Conservation (phyloP, 2,113 vertebrate species). For the Petromus typicus region DNA sequence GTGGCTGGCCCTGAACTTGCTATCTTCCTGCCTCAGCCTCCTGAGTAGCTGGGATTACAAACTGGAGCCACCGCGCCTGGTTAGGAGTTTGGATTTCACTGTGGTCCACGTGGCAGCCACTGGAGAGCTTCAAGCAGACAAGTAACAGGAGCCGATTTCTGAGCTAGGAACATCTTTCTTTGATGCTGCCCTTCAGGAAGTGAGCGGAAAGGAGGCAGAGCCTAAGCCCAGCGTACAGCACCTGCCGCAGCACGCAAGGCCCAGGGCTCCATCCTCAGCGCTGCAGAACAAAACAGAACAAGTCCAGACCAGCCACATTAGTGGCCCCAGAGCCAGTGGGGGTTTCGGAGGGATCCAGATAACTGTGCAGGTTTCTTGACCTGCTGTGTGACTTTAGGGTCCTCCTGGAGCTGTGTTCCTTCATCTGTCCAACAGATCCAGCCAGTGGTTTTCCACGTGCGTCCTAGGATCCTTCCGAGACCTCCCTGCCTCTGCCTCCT, state of each 20-base stretch:
- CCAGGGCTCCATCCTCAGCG: background rate
- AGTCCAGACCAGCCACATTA: background rate
- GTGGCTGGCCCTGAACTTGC: background rate
- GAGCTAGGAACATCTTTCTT: background rate
- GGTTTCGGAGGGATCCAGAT: background rate
- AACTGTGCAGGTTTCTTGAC: too few relatives aligned
- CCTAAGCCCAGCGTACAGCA: background rate
- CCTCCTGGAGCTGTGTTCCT: too few relatives aligned
- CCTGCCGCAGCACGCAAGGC: background rate
- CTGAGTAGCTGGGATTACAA: background rate
- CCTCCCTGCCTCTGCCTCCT: too few relatives aligned
- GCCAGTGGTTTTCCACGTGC: too few relatives aligned
- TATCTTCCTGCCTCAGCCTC: background rate
- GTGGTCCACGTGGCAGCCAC: background rate
- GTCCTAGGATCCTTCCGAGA: too few relatives aligned
- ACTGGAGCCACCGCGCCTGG: background rate
- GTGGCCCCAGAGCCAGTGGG: background rate
- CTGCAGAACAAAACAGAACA: background rate
- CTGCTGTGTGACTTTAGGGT: too few relatives aligned
- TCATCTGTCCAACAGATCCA: too few relatives aligned
- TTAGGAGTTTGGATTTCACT: background rate
- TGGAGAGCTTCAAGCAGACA: background rate
- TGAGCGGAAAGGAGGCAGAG: background rate
- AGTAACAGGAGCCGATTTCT: background rate
- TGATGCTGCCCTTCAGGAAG: background rate